phyloP scores from a whole-genome alignment of 1,140 invertebrate genomes.

The Colletes latitarsis region DNA sequence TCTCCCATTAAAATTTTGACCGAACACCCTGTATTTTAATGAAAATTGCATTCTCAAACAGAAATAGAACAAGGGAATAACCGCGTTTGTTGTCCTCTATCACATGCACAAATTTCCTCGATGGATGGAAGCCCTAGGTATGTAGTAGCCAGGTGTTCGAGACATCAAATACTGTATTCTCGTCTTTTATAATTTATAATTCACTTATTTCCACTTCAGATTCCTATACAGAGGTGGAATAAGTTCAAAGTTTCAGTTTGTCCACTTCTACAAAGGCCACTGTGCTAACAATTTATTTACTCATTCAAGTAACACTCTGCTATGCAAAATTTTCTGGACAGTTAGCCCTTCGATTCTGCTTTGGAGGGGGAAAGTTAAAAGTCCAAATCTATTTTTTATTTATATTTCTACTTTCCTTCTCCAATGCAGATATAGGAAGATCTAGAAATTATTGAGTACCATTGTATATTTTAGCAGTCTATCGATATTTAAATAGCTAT shows the following conservation, averaged over 20 bases:
- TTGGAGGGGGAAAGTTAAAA: too few relatives aligned
- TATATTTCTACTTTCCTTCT: background rate
- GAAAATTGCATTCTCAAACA: too few relatives aligned
- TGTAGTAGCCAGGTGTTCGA: slow-evolving; percentile 71
- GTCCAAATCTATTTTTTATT: too few relatives aligned
- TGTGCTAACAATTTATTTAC: background rate
- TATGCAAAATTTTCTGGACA: too few relatives aligned
- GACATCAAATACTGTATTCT: slow-evolving; percentile 62
- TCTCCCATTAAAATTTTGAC: too few relatives aligned
- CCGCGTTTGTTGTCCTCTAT: background rate
- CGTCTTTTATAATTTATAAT: slow-evolving; percentile 25
- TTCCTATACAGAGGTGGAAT: background rate
- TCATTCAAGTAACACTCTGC: background rate
- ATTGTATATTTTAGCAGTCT: too few relatives aligned
- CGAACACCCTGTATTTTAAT: too few relatives aligned
- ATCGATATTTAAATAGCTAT: background rate
- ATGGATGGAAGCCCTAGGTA: slow-evolving; percentile 55
- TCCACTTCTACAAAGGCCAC: slow-evolving; percentile 6
- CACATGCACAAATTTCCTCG: slow-evolving; percentile 46
- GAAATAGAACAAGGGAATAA: background rate
- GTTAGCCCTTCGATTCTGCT: too few relatives aligned
- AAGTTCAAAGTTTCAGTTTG: slow-evolving; percentile 7
- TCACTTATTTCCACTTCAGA: background rate
- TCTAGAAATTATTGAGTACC: background rate
- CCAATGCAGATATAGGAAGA: background rate